phyloP scores from a whole-genome alignment of 2,113 vertebrate genomes.

The Oreochromis tanganicae region DNA sequence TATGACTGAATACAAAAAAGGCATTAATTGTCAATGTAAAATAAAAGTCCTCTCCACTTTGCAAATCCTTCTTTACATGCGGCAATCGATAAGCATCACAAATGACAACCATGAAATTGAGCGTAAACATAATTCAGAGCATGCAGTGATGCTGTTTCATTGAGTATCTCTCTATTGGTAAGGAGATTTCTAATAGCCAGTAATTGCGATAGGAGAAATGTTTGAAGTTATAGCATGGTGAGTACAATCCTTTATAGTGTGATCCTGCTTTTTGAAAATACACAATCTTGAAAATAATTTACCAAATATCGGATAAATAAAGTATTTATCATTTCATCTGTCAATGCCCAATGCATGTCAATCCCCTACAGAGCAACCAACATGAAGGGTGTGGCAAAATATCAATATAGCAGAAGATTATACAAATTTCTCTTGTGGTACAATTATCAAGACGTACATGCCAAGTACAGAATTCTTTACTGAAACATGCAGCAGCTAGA shows the following conservation, averaged over 20 bases:
- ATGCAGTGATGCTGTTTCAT: not conserved
- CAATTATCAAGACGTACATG: not conserved
- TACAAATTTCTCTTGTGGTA: not conserved
- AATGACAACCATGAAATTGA: not conserved
- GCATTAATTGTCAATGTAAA: not conserved
- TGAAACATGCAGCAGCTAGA: not conserved
- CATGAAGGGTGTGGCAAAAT: not conserved
- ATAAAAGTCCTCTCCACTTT: not conserved
- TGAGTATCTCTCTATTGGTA: not conserved
- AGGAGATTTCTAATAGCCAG: not conserved
- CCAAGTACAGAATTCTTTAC: not conserved
- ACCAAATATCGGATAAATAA: not conserved
- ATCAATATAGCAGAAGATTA: not conserved
- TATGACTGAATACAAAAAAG: not conserved
- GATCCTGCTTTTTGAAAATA: not conserved
- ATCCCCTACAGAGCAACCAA: not conserved
- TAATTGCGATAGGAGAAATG: not conserved
- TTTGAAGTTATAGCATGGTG: not conserved
- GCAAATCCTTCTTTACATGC: not conserved
- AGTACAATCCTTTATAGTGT: not conserved
- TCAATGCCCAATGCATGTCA: not conserved
- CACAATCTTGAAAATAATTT: not conserved
- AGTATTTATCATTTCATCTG: not conserved
- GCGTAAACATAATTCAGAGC: not conserved
- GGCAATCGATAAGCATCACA: not conserved